Evolutionary conservation across 2,113 vertebrate genomes (phyloP), one percentile per base, ranked within the genome.

Genomic region (Platycercus adscitus): DNA sequence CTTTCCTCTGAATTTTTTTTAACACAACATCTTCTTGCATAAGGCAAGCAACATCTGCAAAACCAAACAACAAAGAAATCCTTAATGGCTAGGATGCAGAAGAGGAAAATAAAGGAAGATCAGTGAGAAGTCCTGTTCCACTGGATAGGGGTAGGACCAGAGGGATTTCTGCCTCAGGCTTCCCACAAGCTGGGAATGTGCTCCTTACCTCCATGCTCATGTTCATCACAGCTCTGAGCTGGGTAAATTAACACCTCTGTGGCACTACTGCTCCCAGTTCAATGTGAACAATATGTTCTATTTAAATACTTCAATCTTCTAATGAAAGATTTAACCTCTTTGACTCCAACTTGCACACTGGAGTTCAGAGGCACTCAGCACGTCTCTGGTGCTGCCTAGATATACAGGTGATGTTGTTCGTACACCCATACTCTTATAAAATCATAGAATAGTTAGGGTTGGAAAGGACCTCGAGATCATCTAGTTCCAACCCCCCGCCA

Each of bases 1-100:
- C 91, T 94, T 95, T 96, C 72, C 81, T 93, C 95, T 71, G 91
- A 95, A 86, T 23, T 89, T 70, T 84, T 93, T 97, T 95, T 86
- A 86, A 93, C 90, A 94, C 91, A 95, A 93, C 97, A 96, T 95
- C 83, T 91, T 87, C 73, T 85, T 92, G 88, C 92, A 93, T 63
- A 86, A 94, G 52, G 90, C 73, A 85, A 89, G 78, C 65, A 96
- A 87, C 81, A 88, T 96, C 91, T 92, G 75, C 81, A 95, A 52
- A 75, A 83, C 31, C n/a, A 77, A 91, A 84, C 25, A 68, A 89
- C 21, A 64, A 93, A 81, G 56, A 93, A 95, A 92, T 53, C 25
- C 33, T 61, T 89, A 76, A 86, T 13, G 8, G n/a, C 28, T 81
- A 61, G 53, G 58, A 71, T 52, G 29, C 44, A 89, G 39, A 81